Evolutionary conservation across 2,888 invertebrate species (phyloP), one percentile per base, ranked within the genome.

Genomic region (Holacanthella duospinosa): DNA sequence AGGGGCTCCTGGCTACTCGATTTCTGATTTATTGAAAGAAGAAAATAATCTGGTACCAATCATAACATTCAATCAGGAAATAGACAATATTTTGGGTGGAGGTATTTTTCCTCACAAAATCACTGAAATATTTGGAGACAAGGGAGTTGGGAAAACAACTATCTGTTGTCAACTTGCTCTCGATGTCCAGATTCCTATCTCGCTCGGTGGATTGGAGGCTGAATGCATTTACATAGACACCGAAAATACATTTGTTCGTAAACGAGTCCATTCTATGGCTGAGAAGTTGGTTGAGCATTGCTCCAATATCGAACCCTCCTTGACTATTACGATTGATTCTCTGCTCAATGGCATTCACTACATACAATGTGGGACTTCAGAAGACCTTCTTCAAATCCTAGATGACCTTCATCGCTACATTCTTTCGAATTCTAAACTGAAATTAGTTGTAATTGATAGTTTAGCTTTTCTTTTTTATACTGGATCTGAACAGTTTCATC

Each of bases 211-310:
- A 24, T 43, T 62, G 9, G 66, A 66, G 2, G 44, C 62, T 0
- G 60, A 72, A 43, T 66, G 70, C 1, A 36, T 72, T 21, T 71
- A 64, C 29, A 72, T 72, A 43, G 70, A 69, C n/a, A 72, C 70
- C 1, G 70, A 72, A 48, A 58, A 64, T 29, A 64, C 66, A 6
- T 70, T 68, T 58, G 63, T 65, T 24, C 29, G 36, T 0, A 29
- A 29, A 2, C 60, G 72, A 21, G 48, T 68, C 0, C 61, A 44
- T 25, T 60, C 66, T 56, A 69, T 72, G 66, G 64, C 65, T 2
- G 24, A 58, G 1, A 64, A 54, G 1, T 68, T 66, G 60, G 64
- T 62, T 1, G 21, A n/a, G 0, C 68, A 68, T 55, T 68, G 68
- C 53, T 63, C 64, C 12, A 58, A 43, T 44, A 19, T 68, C 28